Evolutionary conservation across 2,888 invertebrate species (phyloP).

Genomic region (Poecilus cupreus): DNA sequence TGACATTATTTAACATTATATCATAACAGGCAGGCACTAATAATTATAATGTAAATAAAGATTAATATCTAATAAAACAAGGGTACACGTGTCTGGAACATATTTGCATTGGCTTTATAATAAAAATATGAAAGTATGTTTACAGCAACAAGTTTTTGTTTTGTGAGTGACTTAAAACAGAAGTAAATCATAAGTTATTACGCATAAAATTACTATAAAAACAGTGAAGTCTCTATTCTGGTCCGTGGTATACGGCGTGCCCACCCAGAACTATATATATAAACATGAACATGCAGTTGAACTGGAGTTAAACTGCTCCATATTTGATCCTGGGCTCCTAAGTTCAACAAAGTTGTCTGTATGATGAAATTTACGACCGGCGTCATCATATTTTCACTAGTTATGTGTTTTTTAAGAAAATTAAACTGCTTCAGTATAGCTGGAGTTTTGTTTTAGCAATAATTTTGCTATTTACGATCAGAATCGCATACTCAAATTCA

Average conservation of each 20-base stretch:
- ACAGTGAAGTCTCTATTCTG: slow-evolving; percentile 59
- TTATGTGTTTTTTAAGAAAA: slow-evolving; percentile 20
- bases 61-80: slow-evolving; percentile 7
- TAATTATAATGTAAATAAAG: slow-evolving; percentile 24
- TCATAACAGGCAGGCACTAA: neutral
- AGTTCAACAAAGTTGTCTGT: slow-evolving; percentile 32
- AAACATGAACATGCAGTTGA: slow-evolving; percentile 46
- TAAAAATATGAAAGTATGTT: slow-evolving; percentile 54
- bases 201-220: slow-evolving; percentile 59
- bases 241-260: slow-evolving; percentile 42
- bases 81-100: neutral
- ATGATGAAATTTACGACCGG: slow-evolving; percentile 4
- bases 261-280: slow-evolving; percentile 57
- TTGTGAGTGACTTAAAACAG: slow-evolving; percentile 50
- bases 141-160: slow-evolving; percentile 55
- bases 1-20: too few relatives aligned
- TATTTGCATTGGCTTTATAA: slow-evolving; percentile 23
- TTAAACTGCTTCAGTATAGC: neutral
- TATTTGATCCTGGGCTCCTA: slow-evolving; percentile 18
- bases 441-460: neutral
- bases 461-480: neutral
- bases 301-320: slow-evolving; percentile 17
- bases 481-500: neutral
- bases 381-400: slow-evolving; percentile 15
- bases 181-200: slow-evolving; percentile 59